A percentile compares a stretch with the other conserved stretches of the same genome.
Evolutionary conservation across 2,797 vertebrate species (phyloP).

Genomic region (Cichlasoma orientale): DNA sequence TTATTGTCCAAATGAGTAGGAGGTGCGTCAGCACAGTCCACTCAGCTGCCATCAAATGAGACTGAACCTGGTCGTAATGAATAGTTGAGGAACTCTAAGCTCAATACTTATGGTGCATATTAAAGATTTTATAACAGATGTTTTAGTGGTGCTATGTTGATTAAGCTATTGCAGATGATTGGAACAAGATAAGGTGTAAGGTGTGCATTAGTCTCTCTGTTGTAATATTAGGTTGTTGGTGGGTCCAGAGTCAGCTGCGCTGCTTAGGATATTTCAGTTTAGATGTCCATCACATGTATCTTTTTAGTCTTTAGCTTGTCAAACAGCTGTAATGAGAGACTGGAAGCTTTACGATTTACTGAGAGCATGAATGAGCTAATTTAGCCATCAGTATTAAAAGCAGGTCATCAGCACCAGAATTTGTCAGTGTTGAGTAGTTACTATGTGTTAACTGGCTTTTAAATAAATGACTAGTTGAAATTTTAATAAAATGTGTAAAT

Average conservation of each 20-base stretch:
- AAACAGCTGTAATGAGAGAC: constrained; percentile 1
- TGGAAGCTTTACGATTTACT: neutral
- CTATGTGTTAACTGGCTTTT: constrained; percentile 1
- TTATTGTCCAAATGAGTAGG: constrained; percentile 38
- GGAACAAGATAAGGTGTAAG: constrained; percentile 16
- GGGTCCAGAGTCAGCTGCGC: constrained; percentile 44
- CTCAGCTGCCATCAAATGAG: constrained; percentile 30
- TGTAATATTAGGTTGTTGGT: constrained; percentile 17
- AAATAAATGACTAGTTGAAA: neutral
- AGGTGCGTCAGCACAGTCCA: constrained; percentile 31
- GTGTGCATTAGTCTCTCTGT: constrained; percentile 25
- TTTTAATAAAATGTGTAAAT: neutral
- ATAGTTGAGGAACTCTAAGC: constrained; percentile 46
- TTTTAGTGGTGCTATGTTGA: constrained; percentile 58
- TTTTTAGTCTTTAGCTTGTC: neutral
- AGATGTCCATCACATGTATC: constrained; percentile 3
- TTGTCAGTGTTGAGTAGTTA: neutral
- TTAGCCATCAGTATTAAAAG: constrained; percentile 1
- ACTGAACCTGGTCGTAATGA: constrained; percentile 21
- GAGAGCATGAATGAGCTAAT: constrained; percentile 3
- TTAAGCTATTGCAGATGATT: constrained; percentile 29
- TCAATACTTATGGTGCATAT: constrained; percentile 51
- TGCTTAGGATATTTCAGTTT: constrained; percentile 28
- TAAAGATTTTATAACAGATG: constrained; percentile 14
- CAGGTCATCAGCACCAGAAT: constrained; percentile 5